Conservation (phyloP, 2,797 vertebrate species). For the Paedocypris micromegethes region DNA sequence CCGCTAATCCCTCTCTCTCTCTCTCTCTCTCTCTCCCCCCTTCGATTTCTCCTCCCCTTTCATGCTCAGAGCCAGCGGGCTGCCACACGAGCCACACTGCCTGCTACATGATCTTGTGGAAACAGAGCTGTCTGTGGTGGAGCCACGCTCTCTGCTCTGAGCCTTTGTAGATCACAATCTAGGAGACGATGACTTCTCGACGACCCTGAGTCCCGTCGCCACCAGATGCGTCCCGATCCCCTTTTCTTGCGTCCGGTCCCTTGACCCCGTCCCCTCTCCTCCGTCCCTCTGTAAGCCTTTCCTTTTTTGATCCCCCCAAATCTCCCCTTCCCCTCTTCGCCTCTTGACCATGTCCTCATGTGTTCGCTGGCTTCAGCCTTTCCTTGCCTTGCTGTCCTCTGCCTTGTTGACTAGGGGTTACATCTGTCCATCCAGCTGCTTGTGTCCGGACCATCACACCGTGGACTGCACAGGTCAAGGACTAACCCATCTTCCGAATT, state of each 20-base stretch:
- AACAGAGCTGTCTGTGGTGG: constrained; percentile 50
- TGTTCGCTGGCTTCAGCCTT: constrained; percentile 70
- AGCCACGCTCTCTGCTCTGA: constrained; percentile 43
- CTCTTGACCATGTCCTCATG: constrained; percentile 79
- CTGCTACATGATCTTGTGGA: constrained; percentile 75
- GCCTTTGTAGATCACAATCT: constrained; percentile 43
- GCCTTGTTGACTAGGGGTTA: constrained; percentile 60
- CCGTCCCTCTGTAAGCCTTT: constrained; percentile 46
- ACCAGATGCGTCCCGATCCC: constrained; percentile 54
- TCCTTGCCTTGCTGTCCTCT: constrained; percentile 71
- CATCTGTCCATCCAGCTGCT: constrained; percentile 79
- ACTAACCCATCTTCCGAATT: constrained; percentile 78
- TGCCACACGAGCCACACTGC: constrained; percentile 73
- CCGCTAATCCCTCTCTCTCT: constrained; percentile 54
- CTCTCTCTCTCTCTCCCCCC: constrained; percentile 47
- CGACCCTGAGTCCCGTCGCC: constrained; percentile 56
- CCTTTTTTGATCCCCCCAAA: constrained; percentile 47
- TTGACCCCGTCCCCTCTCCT: constrained; percentile 45
- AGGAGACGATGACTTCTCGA: constrained; percentile 50
- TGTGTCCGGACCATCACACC: constrained; percentile 85
- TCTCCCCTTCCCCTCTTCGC: constrained; percentile 58
- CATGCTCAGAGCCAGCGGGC: constrained; percentile 61
- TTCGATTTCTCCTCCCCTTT: constrained; percentile 60
- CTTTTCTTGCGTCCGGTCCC: constrained; percentile 32
- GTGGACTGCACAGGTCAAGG: constrained; percentile 83